Conservation (phyloP, 2,113 vertebrate species). For the Chionis minor region DNA sequence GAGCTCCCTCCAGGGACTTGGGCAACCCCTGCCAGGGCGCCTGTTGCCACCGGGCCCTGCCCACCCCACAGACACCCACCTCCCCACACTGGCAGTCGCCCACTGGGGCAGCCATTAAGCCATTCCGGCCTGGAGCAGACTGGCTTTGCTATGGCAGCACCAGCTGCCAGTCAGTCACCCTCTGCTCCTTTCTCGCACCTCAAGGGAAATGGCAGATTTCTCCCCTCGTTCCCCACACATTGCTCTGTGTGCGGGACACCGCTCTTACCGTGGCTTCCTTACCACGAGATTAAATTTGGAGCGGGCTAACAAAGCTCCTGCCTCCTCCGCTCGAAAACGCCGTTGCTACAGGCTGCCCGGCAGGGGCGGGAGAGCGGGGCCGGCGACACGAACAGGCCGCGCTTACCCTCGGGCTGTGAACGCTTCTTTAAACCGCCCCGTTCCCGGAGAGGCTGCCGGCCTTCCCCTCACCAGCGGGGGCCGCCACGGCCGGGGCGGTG, state of each 20-base stretch:
- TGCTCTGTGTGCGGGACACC: too few relatives aligned
- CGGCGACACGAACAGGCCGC: background rate
- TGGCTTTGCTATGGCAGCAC: background rate
- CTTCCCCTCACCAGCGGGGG: background rate
- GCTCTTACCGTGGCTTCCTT: rapidly evolving
- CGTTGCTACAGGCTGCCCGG: background rate
- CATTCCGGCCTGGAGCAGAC: background rate
- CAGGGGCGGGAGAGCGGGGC: too few relatives aligned
- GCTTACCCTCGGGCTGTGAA: background rate
- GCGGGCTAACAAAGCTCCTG: background rate
- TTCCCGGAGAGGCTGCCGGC: background rate
- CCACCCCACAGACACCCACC: rapidly evolving
- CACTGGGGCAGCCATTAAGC: rapidly evolving
- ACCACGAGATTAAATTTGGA: background rate
- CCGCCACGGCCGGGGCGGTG: rapidly evolving
- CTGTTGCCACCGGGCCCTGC: background rate
- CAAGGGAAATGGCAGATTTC: too few relatives aligned
- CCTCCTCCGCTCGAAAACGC: background rate
- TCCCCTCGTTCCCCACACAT: rapidly evolving
- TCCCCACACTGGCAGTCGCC: background rate
- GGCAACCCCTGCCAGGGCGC: background rate
- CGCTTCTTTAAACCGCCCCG: background rate
- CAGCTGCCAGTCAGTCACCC: background rate
- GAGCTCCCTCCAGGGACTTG: rapidly evolving
- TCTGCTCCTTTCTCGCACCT: background rate